These are phyloP conservation scores for Pogonomyrmex californicus DNA, from an alignment of 1,140 invertebrate genomes.

Conservation along the genomic window DNA sequence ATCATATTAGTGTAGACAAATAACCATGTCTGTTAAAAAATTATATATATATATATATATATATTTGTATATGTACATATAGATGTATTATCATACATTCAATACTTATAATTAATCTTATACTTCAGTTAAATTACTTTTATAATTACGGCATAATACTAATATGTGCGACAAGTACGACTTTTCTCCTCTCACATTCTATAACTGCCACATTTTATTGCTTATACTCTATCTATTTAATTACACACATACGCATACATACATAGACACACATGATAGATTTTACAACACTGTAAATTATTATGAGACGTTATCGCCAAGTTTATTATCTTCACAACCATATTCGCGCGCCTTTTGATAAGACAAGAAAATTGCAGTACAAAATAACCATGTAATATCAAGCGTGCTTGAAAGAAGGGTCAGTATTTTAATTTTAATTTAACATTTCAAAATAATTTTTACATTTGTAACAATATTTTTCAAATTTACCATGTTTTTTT, in stretches of 20 bases:
- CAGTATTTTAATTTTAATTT: constrained; percentile 14
- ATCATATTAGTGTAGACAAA: background rate
- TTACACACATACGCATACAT: background rate
- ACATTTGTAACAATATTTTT: background rate
- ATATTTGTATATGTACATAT: background rate
- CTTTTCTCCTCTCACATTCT: constrained; percentile 43
- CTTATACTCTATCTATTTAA: constrained; percentile 19
- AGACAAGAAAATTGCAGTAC: constrained; percentile 44
- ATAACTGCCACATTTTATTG: constrained; percentile 24
- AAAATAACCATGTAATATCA: constrained; percentile 9
- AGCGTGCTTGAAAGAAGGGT: background rate
- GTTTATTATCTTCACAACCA: constrained; percentile 30
- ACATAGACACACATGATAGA: background rate
- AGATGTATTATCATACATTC: background rate
- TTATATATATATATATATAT: background rate
- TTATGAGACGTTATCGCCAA: constrained; percentile 43
- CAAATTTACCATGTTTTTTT: background rate
- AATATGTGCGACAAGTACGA: background rate
- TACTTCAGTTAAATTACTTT: constrained; percentile 22
- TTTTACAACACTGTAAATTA: constrained; percentile 44
- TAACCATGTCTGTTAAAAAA: background rate
- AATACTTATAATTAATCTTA: background rate
- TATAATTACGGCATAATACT: background rate
- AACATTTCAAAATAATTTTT: background rate
- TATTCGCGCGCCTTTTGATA: constrained; percentile 3